Evolutionary conservation across 1,140 invertebrate species (phyloP).

Genomic region (Panonychus citri): DNA sequence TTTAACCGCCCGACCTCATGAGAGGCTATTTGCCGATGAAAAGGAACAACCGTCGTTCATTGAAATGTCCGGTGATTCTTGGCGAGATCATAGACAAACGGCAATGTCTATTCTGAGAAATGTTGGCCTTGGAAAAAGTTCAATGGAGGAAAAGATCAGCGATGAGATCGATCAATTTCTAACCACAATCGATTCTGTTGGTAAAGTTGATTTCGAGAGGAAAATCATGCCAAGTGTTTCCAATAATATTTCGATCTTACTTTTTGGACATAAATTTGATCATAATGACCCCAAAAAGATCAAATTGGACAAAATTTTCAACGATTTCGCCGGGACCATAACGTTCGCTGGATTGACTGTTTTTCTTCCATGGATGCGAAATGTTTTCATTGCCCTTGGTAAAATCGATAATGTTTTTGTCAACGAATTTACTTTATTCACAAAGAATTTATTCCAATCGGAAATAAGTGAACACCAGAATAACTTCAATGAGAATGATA

Average conservation of each 20-base stretch:
- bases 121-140: slow-evolving; percentile 44
- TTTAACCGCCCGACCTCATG: slow-evolving; percentile 1
- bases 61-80: slow-evolving; percentile 30
- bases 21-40: background rate
- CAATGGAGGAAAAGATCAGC: slow-evolving; percentile 31
- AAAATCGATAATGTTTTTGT: background rate
- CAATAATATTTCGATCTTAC: slow-evolving; percentile 11
- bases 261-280: slow-evolving; percentile 12
- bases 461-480: slow-evolving; percentile 3
- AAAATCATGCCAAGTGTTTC: slow-evolving; percentile 8
- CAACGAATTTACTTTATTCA: background rate
- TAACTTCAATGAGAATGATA: slow-evolving; percentile 2
- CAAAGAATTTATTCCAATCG: background rate
- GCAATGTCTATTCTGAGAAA: slow-evolving; percentile 39
- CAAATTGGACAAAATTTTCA: slow-evolving; percentile 4
- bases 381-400: background rate
- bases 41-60: background rate
- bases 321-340: background rate
- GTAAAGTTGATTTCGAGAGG: slow-evolving; percentile 6
- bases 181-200: slow-evolving; percentile 4
- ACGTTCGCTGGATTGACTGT: background rate
- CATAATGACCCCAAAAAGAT: slow-evolving; percentile 6
- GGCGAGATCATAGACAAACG: slow-evolving; percentile 48
- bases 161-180: slow-evolving; percentile 12
- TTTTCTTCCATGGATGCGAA: background rate